Conservation (phyloP, 2,888 invertebrate species). For the Drosophila macrospina region DNA sequence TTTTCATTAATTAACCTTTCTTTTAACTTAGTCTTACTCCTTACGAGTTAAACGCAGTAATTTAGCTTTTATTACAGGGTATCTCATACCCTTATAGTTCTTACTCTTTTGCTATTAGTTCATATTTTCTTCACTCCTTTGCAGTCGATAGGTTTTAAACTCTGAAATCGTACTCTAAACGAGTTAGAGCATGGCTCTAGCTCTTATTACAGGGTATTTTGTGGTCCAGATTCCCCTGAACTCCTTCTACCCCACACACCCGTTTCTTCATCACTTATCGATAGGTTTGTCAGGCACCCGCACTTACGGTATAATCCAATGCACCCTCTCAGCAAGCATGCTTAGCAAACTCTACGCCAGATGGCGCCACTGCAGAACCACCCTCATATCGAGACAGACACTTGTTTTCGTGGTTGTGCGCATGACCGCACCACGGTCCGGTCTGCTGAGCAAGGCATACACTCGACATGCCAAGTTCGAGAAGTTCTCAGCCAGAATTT, state of each 20-base stretch:
- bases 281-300: not conserved
- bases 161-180: not conserved
- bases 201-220: conserved; percentile 5
- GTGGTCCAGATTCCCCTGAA: not conserved
- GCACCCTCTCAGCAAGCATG: not conserved
- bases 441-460: conserved; percentile 47
- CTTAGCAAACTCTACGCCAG: conserved; percentile 26
- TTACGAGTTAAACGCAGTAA: too few species aligned
- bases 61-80: too few species aligned
- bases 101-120: too few species aligned
- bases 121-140: too few species aligned
- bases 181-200: not conserved
- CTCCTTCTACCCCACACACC: not conserved
- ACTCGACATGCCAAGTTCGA: conserved; percentile 30
- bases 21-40: too few species aligned
- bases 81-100: too few species aligned
- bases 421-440: conserved; percentile 51
- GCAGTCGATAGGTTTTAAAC: not conserved
- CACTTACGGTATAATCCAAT: conserved; percentile 17
- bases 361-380: conserved; percentile 51
- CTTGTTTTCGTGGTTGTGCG: conserved; percentile 64
- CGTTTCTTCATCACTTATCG: conserved; percentile 1
- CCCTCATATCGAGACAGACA: conserved; percentile 50
- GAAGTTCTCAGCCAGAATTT: conserved; percentile 60
- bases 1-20: too few species aligned